These are phyloP conservation scores for Meriones psammophilus DNA, from an alignment of 2,797 vertebrate genomes.

Conservation along the genomic window DNA sequence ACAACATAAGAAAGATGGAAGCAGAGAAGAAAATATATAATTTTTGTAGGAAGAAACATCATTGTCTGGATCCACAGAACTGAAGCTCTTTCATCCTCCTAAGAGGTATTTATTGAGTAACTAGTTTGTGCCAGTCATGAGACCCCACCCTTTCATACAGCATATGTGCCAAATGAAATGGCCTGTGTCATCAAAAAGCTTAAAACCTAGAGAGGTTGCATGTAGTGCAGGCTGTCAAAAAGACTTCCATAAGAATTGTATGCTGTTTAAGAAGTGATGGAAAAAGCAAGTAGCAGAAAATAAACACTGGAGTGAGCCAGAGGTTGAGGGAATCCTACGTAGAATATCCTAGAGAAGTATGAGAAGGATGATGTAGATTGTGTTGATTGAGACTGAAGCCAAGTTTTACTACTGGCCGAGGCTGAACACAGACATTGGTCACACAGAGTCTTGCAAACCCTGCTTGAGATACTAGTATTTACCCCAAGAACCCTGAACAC, in stretches of 20 bases:
- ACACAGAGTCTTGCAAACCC: neutral
- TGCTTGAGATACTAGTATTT: neutral
- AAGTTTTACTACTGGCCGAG: too few species aligned
- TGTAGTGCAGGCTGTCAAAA: neutral
- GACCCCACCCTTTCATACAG: neutral
- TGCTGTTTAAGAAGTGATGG: neutral
- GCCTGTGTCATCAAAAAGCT: neutral
- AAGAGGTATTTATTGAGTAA: neutral
- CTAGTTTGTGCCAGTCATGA: neutral
- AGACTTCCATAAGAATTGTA: neutral
- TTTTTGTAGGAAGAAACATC: neutral
- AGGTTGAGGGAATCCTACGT: neutral
- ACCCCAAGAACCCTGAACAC: constrained; percentile 3
- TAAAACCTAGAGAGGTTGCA: neutral
- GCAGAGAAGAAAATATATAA: neutral
- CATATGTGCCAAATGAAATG: neutral
- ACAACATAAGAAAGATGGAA: constrained; percentile 11
- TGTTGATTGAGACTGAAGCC: neutral
- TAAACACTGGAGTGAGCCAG: neutral
- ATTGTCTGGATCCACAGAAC: neutral
- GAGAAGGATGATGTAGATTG: neutral
- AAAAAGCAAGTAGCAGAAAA: neutral
- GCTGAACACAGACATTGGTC: neutral
- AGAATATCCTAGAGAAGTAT: neutral
- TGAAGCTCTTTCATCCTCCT: constrained; percentile 24